These are phyloP conservation scores for Dolomedes plantarius DNA, from an alignment of 2,888 invertebrate genomes.

Conservation along the genomic window DNA sequence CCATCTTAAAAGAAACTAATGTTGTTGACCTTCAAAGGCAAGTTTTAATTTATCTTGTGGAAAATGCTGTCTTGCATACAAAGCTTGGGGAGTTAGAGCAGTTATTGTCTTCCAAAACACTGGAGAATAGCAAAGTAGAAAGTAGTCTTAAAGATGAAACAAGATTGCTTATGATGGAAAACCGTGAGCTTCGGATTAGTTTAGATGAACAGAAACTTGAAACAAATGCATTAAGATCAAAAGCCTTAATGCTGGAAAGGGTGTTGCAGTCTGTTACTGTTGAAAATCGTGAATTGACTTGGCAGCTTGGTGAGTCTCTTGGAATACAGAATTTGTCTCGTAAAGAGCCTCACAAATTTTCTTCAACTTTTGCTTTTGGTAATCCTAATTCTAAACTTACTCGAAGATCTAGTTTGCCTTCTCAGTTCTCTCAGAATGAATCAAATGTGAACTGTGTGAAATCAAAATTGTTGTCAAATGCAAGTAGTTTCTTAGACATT, in stretches of 20 bases:
- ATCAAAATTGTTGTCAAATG: constrained; percentile 38
- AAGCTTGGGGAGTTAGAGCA: constrained; percentile 53
- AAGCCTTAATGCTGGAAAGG: constrained; percentile 55
- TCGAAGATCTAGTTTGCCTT: constrained; percentile 23
- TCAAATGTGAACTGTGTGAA: constrained; percentile 10
- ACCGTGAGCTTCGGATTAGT: constrained; percentile 47
- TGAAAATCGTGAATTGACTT: constrained; percentile 61
- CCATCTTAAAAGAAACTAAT: constrained; percentile 73
- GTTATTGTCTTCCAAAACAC: constrained; percentile 13
- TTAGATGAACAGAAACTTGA: constrained; percentile 65
- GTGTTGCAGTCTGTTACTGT: constrained; percentile 53
- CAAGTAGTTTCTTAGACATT: constrained; percentile 43
- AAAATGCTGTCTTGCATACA: constrained; percentile 73
- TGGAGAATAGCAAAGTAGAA: constrained; percentile 46
- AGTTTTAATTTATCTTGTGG: constrained; percentile 74
- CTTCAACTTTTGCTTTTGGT: background rate
- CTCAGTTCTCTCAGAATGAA: constrained; percentile 1
- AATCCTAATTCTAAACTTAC: background rate
- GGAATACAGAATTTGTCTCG: constrained; percentile 33
- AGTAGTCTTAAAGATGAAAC: constrained; percentile 58
- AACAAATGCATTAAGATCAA: constrained; percentile 30
- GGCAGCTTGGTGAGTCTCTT: constrained; percentile 59
- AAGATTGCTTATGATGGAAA: constrained; percentile 56
- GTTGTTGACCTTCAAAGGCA: constrained; percentile 74
- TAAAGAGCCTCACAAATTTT: constrained; percentile 32